A percentile compares a stretch with the other conserved stretches of the same genome.
Conservation (phyloP, 2,888 invertebrate genomes). For the Boloria selene region DNA sequence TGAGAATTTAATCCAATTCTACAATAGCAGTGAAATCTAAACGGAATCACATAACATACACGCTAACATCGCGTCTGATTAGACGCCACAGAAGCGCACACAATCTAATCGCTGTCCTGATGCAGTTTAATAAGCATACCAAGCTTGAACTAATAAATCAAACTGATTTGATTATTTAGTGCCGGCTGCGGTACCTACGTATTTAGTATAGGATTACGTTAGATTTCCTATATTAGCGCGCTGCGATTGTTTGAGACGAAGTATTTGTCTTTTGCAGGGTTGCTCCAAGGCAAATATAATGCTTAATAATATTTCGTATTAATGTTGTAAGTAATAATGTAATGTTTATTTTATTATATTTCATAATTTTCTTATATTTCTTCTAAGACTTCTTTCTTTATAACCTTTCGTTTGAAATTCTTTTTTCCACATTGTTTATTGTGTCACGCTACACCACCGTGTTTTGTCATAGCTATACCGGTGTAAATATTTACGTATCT, state of each 20-base stretch:
- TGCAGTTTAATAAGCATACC: conserved; percentile 69
- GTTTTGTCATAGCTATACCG: too few relatives aligned
- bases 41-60: conserved; percentile 29
- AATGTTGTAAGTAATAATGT: too few relatives aligned
- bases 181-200: conserved; percentile 48
- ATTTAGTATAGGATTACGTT: conserved; percentile 52
- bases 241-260: conserved; percentile 28
- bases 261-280: conserved; percentile 35
- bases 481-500: too few relatives aligned
- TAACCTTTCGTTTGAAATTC: too few relatives aligned
- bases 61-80: conserved; percentile 39
- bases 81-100: conserved; percentile 41
- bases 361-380: too few relatives aligned
- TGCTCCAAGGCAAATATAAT: conserved; percentile 14
- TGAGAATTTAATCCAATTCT: conserved; percentile 12
- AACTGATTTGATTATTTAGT: conserved; percentile 74
- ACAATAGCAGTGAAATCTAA: conserved; percentile 18
- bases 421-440: too few relatives aligned
- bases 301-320: too few relatives aligned
- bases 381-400: too few relatives aligned
- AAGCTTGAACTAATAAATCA: conserved; percentile 71
- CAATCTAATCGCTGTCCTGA: conserved; percentile 61
- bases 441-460: too few relatives aligned
- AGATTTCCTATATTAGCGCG: conserved; percentile 48
- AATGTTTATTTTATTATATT: too few relatives aligned